phyloP scores from a whole-genome alignment of 2,113 vertebrate species.

The Loxodonta africana region DNA sequence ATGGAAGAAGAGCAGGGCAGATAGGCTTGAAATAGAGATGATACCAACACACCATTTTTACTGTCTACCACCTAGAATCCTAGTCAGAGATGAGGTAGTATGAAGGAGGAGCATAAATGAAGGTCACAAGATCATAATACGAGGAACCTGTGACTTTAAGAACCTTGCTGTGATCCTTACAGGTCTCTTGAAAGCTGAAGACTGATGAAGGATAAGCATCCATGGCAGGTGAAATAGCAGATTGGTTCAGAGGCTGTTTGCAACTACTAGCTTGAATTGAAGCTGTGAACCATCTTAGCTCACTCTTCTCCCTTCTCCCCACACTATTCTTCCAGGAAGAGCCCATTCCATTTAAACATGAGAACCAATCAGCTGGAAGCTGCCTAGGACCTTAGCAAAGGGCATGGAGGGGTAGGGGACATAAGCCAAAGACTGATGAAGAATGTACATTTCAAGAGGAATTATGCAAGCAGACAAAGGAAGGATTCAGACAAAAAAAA shows the following conservation, averaged over 20 bases:
- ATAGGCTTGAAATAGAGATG: not conserved
- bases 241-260: not conserved
- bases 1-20: not conserved
- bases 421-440: not conserved
- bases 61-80: not conserved
- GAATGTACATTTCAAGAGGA: not conserved
- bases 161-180: not conserved
- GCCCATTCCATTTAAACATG: not conserved
- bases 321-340: not conserved
- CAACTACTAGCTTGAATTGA: not conserved
- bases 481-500: not conserved
- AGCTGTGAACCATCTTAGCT: not conserved
- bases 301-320: not conserved
- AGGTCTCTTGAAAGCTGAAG: not conserved
- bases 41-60: not conserved
- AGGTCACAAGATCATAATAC: not conserved
- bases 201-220: not conserved
- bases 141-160: not conserved
- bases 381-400: not conserved
- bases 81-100: not conserved
- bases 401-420: not conserved
- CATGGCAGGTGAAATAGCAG: not conserved
- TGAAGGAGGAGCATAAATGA: not conserved
- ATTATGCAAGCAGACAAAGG: not conserved
- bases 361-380: not conserved